phyloP scores from a whole-genome alignment of 1,140 invertebrate species.

The Aphelenchoides besseyi region DNA sequence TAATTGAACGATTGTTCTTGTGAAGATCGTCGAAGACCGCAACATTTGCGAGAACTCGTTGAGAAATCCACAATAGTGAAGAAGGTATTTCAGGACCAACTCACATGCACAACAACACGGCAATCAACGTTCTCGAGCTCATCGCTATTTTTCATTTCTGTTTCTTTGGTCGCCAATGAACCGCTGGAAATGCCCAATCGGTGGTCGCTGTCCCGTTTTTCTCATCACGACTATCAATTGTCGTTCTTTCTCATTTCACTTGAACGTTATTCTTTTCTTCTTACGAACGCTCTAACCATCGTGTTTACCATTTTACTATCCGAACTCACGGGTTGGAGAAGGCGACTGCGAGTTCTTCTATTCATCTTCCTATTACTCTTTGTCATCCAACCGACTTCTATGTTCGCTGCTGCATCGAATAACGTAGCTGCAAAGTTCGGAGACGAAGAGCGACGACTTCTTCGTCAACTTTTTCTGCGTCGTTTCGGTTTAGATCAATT shows the following conservation, averaged over 20 bases:
- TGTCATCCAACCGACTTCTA: neutral
- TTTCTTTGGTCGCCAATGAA: neutral
- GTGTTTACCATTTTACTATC: neutral
- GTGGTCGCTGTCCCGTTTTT: no score
- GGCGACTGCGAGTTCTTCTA: neutral
- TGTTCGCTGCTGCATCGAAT: neutral
- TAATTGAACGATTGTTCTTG: neutral
- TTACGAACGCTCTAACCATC: neutral
- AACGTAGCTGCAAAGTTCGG: constrained; percentile 2
- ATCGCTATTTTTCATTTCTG: neutral
- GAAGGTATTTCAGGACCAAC: neutral
- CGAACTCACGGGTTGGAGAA: neutral
- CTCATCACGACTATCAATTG: no score
- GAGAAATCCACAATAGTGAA: neutral
- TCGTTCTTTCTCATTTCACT: neutral
- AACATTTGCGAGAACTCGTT: no score
- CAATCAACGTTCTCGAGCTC: neutral
- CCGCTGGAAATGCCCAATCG: neutral
- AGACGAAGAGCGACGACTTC: constrained; percentile 20
- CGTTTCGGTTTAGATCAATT: constrained; percentile 31
- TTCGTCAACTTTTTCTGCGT: constrained; percentile 24
- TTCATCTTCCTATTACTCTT: neutral
- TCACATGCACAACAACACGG: neutral
- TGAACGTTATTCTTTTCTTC: neutral
- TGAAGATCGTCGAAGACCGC: no score